A percentile compares a stretch with the other conserved stretches of the same genome.
phyloP scores from a whole-genome alignment of 1,140 invertebrate genomes.

The Galendromus occidentalis region DNA sequence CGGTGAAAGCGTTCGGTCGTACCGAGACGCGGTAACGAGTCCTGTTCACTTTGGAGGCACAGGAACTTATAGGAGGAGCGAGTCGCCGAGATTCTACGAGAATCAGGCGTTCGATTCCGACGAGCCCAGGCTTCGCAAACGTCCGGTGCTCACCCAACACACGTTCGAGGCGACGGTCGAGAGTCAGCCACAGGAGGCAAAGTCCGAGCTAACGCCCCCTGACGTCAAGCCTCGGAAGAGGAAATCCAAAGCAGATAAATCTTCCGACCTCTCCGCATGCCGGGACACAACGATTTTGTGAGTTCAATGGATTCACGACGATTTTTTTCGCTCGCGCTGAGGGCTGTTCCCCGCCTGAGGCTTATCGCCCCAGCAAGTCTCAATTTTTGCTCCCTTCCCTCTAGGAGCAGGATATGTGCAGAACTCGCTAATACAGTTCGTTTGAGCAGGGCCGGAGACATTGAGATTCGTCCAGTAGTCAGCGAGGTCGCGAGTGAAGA shows the following conservation, averaged over 20 bases:
- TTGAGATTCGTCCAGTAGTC: neutral
- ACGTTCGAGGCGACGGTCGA: constrained; percentile 4
- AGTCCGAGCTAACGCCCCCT: neutral
- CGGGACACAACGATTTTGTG: neutral
- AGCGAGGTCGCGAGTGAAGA: constrained; percentile 1
- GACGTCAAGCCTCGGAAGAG: neutral
- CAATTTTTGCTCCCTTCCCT: too few relatives aligned
- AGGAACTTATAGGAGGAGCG: constrained; percentile 2
- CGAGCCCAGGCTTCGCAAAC: neutral
- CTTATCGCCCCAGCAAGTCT: too few relatives aligned
- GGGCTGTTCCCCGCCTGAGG: too few relatives aligned
- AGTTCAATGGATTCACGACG: too few relatives aligned
- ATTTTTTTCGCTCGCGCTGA: too few relatives aligned
- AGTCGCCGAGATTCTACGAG: constrained; percentile 3
- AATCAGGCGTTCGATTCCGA: neutral
- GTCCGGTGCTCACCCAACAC: neutral
- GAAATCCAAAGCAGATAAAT: neutral
- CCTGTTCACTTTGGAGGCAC: neutral
- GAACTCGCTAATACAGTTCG: neutral
- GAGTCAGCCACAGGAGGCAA: neutral
- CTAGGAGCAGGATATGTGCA: too few relatives aligned
- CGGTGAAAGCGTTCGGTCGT: neutral
- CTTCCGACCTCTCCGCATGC: neutral
- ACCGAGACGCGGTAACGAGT: neutral
- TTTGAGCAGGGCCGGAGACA: neutral